Evolutionary conservation across 2,888 invertebrate species (phyloP), one percentile per base, ranked within the genome.

Genomic region (Drosophila leonis): DNA sequence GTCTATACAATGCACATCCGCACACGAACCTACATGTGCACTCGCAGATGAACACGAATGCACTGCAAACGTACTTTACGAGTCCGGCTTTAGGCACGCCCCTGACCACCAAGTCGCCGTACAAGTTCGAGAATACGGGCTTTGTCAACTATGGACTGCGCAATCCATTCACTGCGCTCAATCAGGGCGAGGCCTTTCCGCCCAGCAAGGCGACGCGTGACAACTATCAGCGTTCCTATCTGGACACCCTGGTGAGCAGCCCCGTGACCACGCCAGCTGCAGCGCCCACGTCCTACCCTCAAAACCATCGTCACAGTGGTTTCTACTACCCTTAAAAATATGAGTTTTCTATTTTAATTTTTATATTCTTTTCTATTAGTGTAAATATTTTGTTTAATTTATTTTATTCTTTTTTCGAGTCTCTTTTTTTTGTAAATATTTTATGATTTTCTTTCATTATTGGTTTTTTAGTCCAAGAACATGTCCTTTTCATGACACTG

Each of bases 131-230:
- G 60, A 70, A 79, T 2, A 57, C 82, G 9, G 92, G 92, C 1
- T 51, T 91, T 0, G 76, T 90, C 10, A 91, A 91, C 52, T 90
- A 90, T 55, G 78, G 90, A 0, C 4, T 83, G 0, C 87, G 90
- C n/a, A 92, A 91, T 81, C 92, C 93, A 1, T 93, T 93, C 33
- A 91, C 90, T 0, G 88, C 91, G 0, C 83, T 93, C 3, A 93
- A 93, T 66, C 90, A 91, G 42, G 92, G 92, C 12, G 93, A 93
- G 77, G 73, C 91, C 4, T 88, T 93, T 20, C 92, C 92, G 31
- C 92, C 91, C 35, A 85, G 68, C 63, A 92, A 91, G 57, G 92
- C 86, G 51, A 80, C 78, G 0, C 76, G 91, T 24, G 78, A 90
- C 62, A 81, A 80, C 65, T 80, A 73, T 65, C 74, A 91, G 48